Evolutionary conservation across 2,888 invertebrate genomes (phyloP).

Genomic region (Carcina quercana): DNA sequence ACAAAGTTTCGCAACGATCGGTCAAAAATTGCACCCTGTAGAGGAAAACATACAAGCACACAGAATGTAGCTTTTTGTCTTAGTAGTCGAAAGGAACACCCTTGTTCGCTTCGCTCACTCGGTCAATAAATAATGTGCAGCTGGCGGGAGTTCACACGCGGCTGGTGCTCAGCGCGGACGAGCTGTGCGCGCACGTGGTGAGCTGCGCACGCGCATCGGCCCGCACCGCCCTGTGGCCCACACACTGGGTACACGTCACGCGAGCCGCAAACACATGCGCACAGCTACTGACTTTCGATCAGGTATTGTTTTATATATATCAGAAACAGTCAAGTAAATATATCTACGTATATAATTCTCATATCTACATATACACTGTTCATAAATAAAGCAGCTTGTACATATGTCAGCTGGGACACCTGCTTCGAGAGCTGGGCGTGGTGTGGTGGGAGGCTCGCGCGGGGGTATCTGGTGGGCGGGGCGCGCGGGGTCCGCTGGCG

Average conservation of each 20-base stretch:
- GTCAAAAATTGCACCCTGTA: too few relatives aligned
- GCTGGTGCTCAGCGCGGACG: conserved; percentile 23
- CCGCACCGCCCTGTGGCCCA: conserved; percentile 26
- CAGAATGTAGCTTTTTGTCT: too few relatives aligned
- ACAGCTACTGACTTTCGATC: conserved; percentile 28
- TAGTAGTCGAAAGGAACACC: too few relatives aligned
- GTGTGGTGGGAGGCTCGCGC: conserved; percentile 44
- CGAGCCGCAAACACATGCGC: conserved; percentile 24
- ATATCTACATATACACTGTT: too few relatives aligned
- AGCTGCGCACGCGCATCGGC: conserved; percentile 22
- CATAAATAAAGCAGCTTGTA: too few relatives aligned
- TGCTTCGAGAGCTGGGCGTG: conserved; percentile 41
- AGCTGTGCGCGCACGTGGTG: conserved; percentile 25
- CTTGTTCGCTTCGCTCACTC: too few relatives aligned
- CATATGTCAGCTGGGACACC: conserved; percentile 47
- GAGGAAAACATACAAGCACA: too few relatives aligned
- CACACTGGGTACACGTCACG: conserved; percentile 28
- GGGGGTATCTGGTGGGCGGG: conserved; percentile 1
- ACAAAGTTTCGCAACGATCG: too few relatives aligned
- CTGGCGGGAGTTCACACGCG: conserved; percentile 43
- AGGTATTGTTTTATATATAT: too few relatives aligned
- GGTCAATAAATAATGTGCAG: too few relatives aligned
- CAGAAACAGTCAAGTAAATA: too few relatives aligned
- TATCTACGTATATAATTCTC: too few relatives aligned
- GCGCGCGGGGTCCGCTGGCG: conserved; percentile 5